These are phyloP conservation scores for Ctenosaura bakeri DNA, from an alignment of 2,797 vertebrate species.

Conservation along the genomic window DNA sequence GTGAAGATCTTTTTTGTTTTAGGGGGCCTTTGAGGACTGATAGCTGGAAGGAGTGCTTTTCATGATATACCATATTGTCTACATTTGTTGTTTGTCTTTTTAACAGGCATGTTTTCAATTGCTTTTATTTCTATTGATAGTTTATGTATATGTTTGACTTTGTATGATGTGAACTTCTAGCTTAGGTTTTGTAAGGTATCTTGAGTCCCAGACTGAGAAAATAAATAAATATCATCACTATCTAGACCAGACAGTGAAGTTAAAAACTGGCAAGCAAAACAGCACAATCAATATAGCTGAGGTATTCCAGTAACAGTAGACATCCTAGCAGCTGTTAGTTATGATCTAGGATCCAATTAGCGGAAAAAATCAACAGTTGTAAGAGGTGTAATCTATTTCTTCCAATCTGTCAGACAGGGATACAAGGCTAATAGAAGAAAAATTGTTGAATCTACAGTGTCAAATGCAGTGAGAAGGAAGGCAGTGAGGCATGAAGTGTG, in stretches of 20 bases:
- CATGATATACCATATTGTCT: too few species aligned
- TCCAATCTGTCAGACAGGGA: not conserved
- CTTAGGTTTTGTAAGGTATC: too few species aligned
- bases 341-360: not conserved
- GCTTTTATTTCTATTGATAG: too few species aligned
- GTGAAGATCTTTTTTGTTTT: too few species aligned
- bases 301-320: constrained; percentile 5
- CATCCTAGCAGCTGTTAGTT: not conserved
- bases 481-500: not conserved
- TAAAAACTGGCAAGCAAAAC: not conserved
- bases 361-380: constrained; percentile 9
- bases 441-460: not conserved
- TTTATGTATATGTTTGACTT: too few species aligned
- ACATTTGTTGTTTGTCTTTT: too few species aligned
- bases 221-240: too few species aligned
- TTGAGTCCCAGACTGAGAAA: too few species aligned
- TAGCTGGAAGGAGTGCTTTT: too few species aligned
- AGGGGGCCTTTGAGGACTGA: too few species aligned
- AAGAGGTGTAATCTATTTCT: not conserved
- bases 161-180: too few species aligned
- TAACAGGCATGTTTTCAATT: too few species aligned
- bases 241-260: not conserved
- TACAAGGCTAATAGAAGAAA: not conserved
- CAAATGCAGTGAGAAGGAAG: not conserved
- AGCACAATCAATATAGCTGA: not conserved